Base-by-base conservation (phyloP, 2,888 invertebrate genomes). In the Zaprionus bogoriensis region DNA sequence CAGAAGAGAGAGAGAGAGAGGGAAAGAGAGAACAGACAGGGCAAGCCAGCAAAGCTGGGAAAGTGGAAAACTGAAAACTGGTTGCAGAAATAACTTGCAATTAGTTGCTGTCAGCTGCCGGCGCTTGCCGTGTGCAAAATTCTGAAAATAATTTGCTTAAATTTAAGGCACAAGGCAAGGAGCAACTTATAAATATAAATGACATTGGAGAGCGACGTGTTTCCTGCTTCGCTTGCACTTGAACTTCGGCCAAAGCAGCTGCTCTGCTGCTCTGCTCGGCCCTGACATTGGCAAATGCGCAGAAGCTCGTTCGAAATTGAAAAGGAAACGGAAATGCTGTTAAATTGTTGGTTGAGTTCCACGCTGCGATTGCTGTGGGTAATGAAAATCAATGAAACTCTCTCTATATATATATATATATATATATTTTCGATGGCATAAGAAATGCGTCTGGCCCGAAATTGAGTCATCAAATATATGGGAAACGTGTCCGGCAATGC, bases 311-410 rank as follows among this genome's bases (percentile, higher is more conserved):
- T 19, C 36, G 5, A 27, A 51, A 42, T 64, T 52, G 36, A 25
- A 41, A 41, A 36, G 62, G 62, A 78, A 82, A 42, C 57, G 76
- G 59, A 77, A 82, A 79, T 72, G 62, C 54, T 9, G 54, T 53
- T 61, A 30, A 63, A 69, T 53, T 63, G 64, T 53, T 39, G 57
- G 19, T 68, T 46, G 59, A 52, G 10, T 51, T 22, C 17, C 10
- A 10, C 42, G 28, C 28, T 65, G 20, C 42, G 46, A 52, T 57
- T 57, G 50, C 50, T 51, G 10, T 23, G 44, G n/a, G 28, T 79
- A 76, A 79, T 76, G 59, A 76, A 77, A 77, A 83, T 77, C 77
- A 83, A 77, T 76, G 73, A 57, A 61, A 68, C 58, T 57, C 5
- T 22, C 1, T 20, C 14, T 17, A 6, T 19, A 3, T 20, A 32